Evolutionary conservation across 2,888 invertebrate genomes (phyloP).

Genomic region (Bimastos eiseni): DNA sequence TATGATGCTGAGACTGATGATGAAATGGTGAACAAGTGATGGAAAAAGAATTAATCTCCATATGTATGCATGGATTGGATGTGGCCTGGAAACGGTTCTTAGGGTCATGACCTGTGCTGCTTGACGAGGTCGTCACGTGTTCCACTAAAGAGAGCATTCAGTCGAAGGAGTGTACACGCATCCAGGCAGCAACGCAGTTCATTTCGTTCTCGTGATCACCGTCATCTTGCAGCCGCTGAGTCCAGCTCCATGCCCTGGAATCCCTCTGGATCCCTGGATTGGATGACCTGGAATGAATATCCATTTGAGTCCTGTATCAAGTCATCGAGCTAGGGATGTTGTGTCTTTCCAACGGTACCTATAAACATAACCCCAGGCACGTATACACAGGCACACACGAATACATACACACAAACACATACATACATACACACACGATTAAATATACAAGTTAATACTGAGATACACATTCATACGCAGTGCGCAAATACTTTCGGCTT

Average conservation of each 20-base stretch:
- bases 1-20: background rate
- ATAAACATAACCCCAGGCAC: background rate
- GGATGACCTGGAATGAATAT: too few species aligned
- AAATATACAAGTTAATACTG: too few species aligned
- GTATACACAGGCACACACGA: too few species aligned
- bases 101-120: background rate
- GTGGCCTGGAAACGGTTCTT: background rate
- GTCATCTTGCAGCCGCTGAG: background rate
- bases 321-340: too few species aligned
- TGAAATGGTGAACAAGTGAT: background rate
- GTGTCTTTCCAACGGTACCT: background rate
- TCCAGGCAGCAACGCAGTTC: background rate
- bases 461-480: background rate
- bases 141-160: background rate
- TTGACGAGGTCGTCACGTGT: background rate
- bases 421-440: too few species aligned
- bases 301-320: too few species aligned
- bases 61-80: background rate
- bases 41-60: background rate
- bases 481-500: background rate
- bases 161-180: background rate
- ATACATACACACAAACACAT: background rate
- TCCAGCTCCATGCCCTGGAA: background rate
- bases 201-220: background rate
- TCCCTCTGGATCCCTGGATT: too few species aligned